A percentile compares a stretch with the other conserved stretches of the same genome.
Conservation (phyloP, 2,797 vertebrate species). For the Euthynnus affinis region DNA sequence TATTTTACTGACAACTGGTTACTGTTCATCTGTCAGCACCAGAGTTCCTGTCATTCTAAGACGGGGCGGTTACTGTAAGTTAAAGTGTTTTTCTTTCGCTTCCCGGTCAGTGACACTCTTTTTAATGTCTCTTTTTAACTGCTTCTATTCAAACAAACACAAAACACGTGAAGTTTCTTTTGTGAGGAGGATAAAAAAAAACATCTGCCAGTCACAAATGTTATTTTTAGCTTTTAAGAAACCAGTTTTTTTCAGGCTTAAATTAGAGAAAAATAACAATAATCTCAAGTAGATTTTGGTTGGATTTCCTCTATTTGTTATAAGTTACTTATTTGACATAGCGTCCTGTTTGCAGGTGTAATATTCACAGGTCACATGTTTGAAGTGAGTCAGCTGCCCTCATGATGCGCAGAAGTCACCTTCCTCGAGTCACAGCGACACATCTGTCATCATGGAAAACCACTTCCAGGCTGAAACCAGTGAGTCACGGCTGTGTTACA, state of each 20-base stretch:
- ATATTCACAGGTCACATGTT: constrained; percentile 30
- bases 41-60: neutral
- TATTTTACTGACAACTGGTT: no score
- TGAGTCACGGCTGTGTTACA: neutral
- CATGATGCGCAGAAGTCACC: constrained; percentile 12
- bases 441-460: constrained; percentile 1
- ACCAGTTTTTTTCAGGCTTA: neutral
- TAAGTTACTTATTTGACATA: neutral
- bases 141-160: no score
- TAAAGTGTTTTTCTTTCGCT: neutral
- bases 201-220: neutral
- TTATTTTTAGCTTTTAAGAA: neutral
- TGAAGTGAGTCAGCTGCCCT: constrained; percentile 34
- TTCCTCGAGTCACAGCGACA: constrained; percentile 8
- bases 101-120: neutral
- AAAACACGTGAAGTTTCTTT: no score
- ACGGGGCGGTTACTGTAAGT: neutral
- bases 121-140: no score
- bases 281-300: neutral
- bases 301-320: neutral
- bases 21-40: neutral
- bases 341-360: constrained; percentile 20
- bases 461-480: constrained; percentile 2
- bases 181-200: neutral
- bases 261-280: neutral